Evolutionary conservation across 2,888 invertebrate genomes (phyloP).

Genomic region (Diachrysia chrysitis): DNA sequence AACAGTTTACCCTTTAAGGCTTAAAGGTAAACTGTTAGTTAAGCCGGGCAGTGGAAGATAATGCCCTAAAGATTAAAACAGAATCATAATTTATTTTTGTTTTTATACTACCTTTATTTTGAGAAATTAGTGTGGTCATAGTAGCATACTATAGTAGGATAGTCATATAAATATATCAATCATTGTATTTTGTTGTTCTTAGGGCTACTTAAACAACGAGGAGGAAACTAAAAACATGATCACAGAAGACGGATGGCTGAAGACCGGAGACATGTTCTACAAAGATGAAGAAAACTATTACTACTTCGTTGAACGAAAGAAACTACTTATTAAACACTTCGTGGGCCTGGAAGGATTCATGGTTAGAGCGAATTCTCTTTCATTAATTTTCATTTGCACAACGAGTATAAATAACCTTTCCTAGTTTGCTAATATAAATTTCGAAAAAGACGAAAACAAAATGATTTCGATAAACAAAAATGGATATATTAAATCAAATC

Average conservation of each 20-base stretch:
- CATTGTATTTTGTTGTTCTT: slow-evolving; percentile 25
- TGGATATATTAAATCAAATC: slow-evolving; percentile 4
- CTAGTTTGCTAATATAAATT: background rate
- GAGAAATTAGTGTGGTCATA: too few species aligned
- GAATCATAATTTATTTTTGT: slow-evolving; percentile 46
- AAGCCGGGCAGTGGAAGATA: slow-evolving; percentile 39
- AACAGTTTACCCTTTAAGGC: too few species aligned
- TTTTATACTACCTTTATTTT: slow-evolving; percentile 24
- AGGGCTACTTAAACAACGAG: slow-evolving; percentile 72
- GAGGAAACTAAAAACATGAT: slow-evolving; percentile 67
- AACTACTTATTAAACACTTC: slow-evolving; percentile 70
- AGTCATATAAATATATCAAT: too few species aligned
- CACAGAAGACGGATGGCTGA: slow-evolving; percentile 71
- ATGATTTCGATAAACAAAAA: background rate
- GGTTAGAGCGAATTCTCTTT: slow-evolving; percentile 54
- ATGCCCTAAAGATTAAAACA: slow-evolving; percentile 45
- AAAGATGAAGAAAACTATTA: slow-evolving; percentile 65
- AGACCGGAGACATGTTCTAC: slow-evolving; percentile 72
- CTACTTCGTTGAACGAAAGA: slow-evolving; percentile 70
- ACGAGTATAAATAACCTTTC: slow-evolving; percentile 8
- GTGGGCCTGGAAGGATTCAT: too few species aligned
- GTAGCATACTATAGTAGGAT: too few species aligned
- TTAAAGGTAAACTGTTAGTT: slow-evolving; percentile 43
- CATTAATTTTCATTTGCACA: slow-evolving; percentile 21
- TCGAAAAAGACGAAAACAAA: slow-evolving; percentile 7